These are phyloP conservation scores for Tamias sibiricus DNA, from an alignment of 2,113 vertebrate genomes.

Conservation along the genomic window DNA sequence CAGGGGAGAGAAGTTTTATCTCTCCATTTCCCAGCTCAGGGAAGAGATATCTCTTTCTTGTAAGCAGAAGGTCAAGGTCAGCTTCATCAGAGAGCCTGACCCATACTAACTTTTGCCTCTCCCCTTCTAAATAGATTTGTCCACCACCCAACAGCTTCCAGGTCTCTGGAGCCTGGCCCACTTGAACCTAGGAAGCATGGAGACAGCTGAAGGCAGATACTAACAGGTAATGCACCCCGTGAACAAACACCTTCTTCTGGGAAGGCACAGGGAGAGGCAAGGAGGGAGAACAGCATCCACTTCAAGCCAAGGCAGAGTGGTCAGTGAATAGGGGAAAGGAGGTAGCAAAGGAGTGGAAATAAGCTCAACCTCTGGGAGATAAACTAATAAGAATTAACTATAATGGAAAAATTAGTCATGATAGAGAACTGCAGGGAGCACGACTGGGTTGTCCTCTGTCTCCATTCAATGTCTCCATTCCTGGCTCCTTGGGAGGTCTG, in stretches of 20 bases:
- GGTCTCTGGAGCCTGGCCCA: not conserved
- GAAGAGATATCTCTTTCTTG: not conserved
- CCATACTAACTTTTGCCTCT: not conserved
- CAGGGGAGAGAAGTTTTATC: not conserved
- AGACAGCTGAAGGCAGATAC: conserved; percentile 48
- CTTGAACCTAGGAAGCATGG: not conserved
- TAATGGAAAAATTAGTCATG: not conserved
- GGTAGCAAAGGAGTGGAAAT: not conserved
- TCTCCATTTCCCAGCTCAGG: not conserved
- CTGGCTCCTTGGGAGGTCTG: not conserved
- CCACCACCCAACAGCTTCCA: not conserved
- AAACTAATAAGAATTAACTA: not conserved
- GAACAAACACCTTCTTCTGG: not conserved
- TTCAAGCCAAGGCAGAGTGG: not conserved
- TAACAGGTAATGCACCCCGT: not conserved
- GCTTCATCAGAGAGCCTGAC: not conserved
- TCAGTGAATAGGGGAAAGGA: not conserved
- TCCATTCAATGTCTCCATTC: not conserved
- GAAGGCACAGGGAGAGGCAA: not conserved
- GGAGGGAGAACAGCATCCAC: not conserved
- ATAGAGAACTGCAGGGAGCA: not conserved
- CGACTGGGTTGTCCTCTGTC: not conserved
- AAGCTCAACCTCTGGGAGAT: not conserved
- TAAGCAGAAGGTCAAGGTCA: not conserved
- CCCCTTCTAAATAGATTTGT: conserved; percentile 57